These are phyloP conservation scores for Noctua pronuba DNA, from an alignment of 2,888 invertebrate species.

Conservation along the genomic window DNA sequence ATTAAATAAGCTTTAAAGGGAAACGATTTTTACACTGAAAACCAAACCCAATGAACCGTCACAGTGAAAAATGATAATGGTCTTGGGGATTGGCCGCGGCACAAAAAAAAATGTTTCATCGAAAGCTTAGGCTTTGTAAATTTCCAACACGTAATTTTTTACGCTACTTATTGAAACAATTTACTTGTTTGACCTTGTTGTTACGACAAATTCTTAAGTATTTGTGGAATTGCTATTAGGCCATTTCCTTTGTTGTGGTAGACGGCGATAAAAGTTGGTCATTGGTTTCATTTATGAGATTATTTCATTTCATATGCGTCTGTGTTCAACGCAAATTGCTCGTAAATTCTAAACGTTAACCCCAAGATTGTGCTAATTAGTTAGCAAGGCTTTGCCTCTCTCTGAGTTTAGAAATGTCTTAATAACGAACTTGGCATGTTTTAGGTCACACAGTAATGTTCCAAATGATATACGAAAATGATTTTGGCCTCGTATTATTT, in stretches of 20 bases:
- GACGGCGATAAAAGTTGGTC: constrained; percentile 51
- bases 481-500: constrained; percentile 24
- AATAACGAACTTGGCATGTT: constrained; percentile 13
- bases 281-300: constrained; percentile 51
- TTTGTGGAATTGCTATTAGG: constrained; percentile 34
- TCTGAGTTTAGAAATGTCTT: constrained; percentile 14
- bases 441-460: constrained; percentile 22
- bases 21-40: constrained; percentile 37
- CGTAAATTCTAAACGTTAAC: constrained; percentile 52
- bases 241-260: constrained; percentile 44
- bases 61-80: constrained; percentile 46
- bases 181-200: constrained; percentile 14
- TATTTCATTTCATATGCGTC: constrained; percentile 58
- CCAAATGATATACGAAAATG: constrained; percentile 35
- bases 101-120: constrained; percentile 14
- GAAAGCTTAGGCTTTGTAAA: constrained; percentile 15
- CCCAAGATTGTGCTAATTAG: constrained; percentile 51
- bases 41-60: constrained; percentile 32
- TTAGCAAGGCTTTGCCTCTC: constrained; percentile 19
- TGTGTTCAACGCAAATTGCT: constrained; percentile 60
- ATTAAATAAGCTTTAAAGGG: constrained; percentile 41
- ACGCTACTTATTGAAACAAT: constrained; percentile 13
- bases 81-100: constrained; percentile 3
- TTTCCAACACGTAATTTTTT: constrained; percentile 35
- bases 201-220: constrained; percentile 28